Conservation (phyloP, 2,888 invertebrate genomes). For the Dichetophora obliterata region DNA sequence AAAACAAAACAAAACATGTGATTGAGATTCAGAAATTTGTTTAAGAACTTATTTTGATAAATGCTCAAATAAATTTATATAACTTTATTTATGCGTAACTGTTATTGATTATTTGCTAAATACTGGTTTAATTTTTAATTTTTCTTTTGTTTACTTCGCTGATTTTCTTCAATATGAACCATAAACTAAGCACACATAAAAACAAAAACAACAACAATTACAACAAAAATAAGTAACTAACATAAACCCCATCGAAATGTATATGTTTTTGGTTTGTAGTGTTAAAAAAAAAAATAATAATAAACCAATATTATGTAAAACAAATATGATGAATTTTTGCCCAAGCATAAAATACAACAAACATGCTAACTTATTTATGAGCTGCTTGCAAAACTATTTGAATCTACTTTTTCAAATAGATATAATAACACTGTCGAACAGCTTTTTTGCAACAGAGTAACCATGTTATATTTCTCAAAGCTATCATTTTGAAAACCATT, state of each 20-base stretch:
- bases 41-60: constrained; percentile 11
- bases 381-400: no score
- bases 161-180: background rate
- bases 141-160: background rate
- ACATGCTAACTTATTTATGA: no score
- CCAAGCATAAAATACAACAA: no score
- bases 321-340: no score
- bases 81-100: background rate
- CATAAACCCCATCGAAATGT: background rate
- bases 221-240: background rate
- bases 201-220: background rate
- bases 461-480: no score
- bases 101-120: background rate
- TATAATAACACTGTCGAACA: no score
- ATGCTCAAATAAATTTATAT: constrained; percentile 14
- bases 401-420: no score
- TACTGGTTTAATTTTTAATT: background rate
- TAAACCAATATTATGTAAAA: no score
- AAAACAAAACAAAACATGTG: background rate
- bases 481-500: no score
- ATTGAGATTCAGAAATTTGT: constrained; percentile 13
- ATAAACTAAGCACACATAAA: background rate
- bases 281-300: no score
- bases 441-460: no score
- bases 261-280: no score